Evolutionary conservation across 2,113 vertebrate species (phyloP), one percentile per base, ranked within the genome.

Genomic region (Oreochromis niloticus): DNA sequence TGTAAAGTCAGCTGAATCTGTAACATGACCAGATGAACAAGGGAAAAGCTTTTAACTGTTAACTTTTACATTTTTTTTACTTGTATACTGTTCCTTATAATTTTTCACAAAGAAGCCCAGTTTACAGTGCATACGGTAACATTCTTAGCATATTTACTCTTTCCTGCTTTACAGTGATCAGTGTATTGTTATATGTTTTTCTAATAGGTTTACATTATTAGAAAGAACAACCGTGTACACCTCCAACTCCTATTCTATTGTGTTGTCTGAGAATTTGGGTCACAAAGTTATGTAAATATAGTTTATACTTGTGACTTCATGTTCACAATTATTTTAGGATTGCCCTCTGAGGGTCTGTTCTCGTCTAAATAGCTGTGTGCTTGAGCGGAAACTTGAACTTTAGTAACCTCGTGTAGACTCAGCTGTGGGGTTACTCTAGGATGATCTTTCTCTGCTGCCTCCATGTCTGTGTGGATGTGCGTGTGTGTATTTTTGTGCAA

Each of bases 391-490:
- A 87, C 17, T 63, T 94, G 89, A 91, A 95, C 93, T 90, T n/a
- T 48, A 93, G 93, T 94, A 94, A 95, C 93, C 93, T 86, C 13
- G 27, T 1, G 9, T 82, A 79, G 55, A 30, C 79, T 91, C 66
- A 4, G 17, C 8, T 36, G 10, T 3, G 24, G 93, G 95, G 95
- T 96, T 95, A 96, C 91, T 95, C 13, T 27, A 13, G 91, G 87
- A 85, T 85, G 8, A 24, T 87, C 52, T 56, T 66, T 16, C 34
- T 87, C 52, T 86, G 43, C 75, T 85, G 52, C 41, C 46, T 87
- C 85, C 34, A 12, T 22, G 56, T 55, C 14, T 66, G 79, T 61
- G 32, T 82, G 9, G 30, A 30, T 50, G 81, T 75, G 66, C 81
- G 80, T 81, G 80, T 57, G 52, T 79, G 66, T 39, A 78, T 43